A percentile compares a stretch with the other conserved stretches of the same genome.
Evolutionary conservation across 2,888 invertebrate genomes (phyloP).

Genomic region (Cheiracanthium punctorium): DNA sequence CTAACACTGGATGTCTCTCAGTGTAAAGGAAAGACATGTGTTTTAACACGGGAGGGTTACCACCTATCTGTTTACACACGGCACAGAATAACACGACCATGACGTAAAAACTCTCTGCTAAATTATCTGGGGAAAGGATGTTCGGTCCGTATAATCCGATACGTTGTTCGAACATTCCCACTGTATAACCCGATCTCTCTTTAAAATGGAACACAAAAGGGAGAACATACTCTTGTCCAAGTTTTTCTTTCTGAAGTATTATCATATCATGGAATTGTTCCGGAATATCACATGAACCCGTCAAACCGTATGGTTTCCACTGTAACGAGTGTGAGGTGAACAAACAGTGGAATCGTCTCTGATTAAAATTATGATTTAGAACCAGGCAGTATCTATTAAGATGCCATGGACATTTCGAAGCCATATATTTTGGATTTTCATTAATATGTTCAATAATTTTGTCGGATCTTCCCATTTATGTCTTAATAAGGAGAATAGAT

Average conservation of each 20-base stretch:
- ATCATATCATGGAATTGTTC: slow-evolving; percentile 38
- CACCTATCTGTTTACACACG: too few relatives aligned
- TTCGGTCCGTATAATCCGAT: slow-evolving; percentile 8
- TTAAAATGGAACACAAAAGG: background rate
- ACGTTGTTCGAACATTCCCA: slow-evolving; percentile 8
- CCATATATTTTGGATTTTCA: background rate
- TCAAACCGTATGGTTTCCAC: slow-evolving; percentile 8
- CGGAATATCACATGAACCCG: slow-evolving; percentile 30
- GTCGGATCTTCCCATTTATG: background rate
- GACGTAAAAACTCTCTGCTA: slow-evolving; percentile 12
- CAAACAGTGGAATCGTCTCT: slow-evolving; percentile 21
- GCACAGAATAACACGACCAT: too few relatives aligned
- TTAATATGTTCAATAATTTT: slow-evolving; percentile 24
- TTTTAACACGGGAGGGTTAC: too few relatives aligned
- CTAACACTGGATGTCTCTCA: too few relatives aligned
- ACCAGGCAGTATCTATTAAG: background rate
- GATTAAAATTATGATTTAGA: background rate
- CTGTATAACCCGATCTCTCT: slow-evolving; percentile 10
- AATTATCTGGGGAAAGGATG: slow-evolving; percentile 1
- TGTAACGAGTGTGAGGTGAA: background rate
- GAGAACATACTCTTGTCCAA: slow-evolving; percentile 15
- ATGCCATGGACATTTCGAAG: background rate
- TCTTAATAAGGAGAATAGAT: background rate
- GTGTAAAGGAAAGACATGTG: too few relatives aligned
- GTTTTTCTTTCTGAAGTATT: background rate